Evolutionary conservation across 2,888 invertebrate species (phyloP).

Genomic region (Brachyopa scutellaris): DNA sequence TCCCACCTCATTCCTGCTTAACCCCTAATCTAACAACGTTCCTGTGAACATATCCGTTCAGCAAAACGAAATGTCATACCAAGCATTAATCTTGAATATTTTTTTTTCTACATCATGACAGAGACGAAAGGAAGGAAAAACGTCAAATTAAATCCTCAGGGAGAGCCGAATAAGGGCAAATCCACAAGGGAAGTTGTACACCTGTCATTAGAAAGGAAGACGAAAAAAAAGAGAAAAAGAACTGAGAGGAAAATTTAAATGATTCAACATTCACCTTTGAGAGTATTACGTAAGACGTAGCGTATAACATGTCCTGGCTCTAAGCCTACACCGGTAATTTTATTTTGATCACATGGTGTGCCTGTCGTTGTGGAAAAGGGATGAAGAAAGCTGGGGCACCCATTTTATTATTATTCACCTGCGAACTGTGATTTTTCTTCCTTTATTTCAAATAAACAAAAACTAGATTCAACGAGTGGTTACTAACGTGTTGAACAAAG

Average conservation of each 20-base stretch:
- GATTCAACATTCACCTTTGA: slow-evolving; percentile 35
- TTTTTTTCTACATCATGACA: too few species aligned
- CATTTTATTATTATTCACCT: neutral
- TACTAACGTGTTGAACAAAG: slow-evolving; percentile 18
- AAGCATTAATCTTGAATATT: too few species aligned
- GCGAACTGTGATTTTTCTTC: too few species aligned
- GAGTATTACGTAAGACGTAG: slow-evolving; percentile 7
- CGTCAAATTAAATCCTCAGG: too few species aligned
- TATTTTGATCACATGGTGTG: neutral
- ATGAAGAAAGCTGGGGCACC: neutral
- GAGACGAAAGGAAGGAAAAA: too few species aligned
- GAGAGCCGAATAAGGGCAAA: neutral
- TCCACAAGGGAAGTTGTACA: slow-evolving; percentile 31
- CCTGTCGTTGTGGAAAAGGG: slow-evolving; percentile 5
- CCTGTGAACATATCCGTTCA: too few species aligned
- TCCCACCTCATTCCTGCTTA: too few species aligned
- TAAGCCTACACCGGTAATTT: neutral
- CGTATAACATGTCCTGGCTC: neutral
- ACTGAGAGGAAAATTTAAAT: slow-evolving; percentile 13
- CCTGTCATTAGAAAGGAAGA: slow-evolving; percentile 8
- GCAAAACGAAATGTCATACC: too few species aligned
- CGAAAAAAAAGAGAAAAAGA: too few species aligned
- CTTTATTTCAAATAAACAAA: neutral
- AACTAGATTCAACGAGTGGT: slow-evolving; percentile 31
- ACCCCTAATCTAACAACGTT: too few species aligned